Base-by-base conservation (phyloP, 2,797 vertebrate species). In the Petrocephalus sullivani region DNA sequence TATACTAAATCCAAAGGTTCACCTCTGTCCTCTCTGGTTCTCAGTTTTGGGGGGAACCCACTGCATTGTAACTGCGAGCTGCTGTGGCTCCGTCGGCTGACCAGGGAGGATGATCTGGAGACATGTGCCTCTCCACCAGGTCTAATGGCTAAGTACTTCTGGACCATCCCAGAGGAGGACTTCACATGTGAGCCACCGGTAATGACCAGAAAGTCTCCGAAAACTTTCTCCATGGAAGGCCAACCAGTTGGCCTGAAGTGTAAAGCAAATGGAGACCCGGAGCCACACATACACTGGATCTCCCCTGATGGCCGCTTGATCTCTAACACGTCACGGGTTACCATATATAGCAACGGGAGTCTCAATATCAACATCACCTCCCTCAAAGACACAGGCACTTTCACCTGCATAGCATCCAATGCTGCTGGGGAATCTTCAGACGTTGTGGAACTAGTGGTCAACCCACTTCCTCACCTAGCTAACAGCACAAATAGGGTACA, bases 21-120 rank as follows among this genome's bases (percentile, higher is more conserved):
- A 0, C 97, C 97, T 0, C 87, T 97, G 0, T 94, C 95, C 0
- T 97, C 97, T 0, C 33, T 98, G 85, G 97, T 97, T 90, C 89
- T 98, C 57, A 97, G 97, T 5, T 98, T 98, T 1, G 97, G 97
- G 0, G 97, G 97, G 0, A 98, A 98, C 46, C 97, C 97, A 0
- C 91, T 98, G 1, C 97, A 98, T 89, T 98, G 97, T 90, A 98
- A 98, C 93, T 98, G 97, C 67, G 97, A 98, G 87, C 91, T 98
- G 4, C 94, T 98, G 0, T 98, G 97, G 97, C 87, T 98, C 71
- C 92, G 97, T 2, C 95, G 97, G 0, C 83, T 98, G 9, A 97
- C 96, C 3, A 93, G 97, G 0, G 97, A 97, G 87, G 97, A 98
- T 0, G 97, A 98, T 56, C 91, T 98, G 0, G 97, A 98, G 60